Evolutionary conservation across 2,888 invertebrate species (phyloP).

Genomic region (Xestobium rufovillosum): DNA sequence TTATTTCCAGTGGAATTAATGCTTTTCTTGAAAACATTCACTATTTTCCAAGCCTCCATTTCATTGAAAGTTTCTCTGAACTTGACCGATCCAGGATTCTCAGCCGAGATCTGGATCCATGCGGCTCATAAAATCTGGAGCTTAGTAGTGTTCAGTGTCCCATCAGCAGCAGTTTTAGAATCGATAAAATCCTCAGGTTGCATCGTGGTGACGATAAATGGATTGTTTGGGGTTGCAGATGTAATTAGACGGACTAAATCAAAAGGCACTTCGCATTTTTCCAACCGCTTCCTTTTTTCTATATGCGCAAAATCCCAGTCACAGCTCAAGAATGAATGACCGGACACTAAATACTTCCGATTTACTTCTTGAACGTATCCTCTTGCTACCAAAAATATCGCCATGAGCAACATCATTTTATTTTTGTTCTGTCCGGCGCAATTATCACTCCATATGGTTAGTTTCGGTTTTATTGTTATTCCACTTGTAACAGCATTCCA

Average conservation of each 20-base stretch:
- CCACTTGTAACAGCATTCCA: too few relatives aligned
- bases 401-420: too few relatives aligned
- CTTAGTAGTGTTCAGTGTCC: slow-evolving; percentile 14
- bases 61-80: slow-evolving; percentile 9
- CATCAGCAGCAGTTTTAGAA: too few relatives aligned
- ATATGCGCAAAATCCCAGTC: slow-evolving; percentile 20
- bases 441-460: too few relatives aligned
- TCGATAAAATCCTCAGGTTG: slow-evolving; percentile 14
- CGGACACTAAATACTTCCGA: slow-evolving; percentile 25
- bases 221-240: slow-evolving; percentile 13
- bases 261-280: slow-evolving; percentile 15
- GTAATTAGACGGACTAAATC: slow-evolving; percentile 15
- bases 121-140: slow-evolving; percentile 13
- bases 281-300: too few relatives aligned
- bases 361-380: slow-evolving; percentile 12
- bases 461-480: too few relatives aligned
- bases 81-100: slow-evolving; percentile 12
- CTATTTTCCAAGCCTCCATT: too few relatives aligned
- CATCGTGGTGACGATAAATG: slow-evolving; percentile 16
- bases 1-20: too few relatives aligned
- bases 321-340: slow-evolving; percentile 26
- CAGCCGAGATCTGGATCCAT: slow-evolving; percentile 14
- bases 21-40: too few relatives aligned
- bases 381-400: slow-evolving; percentile 13
- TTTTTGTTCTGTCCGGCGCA: too few relatives aligned